Percentiles rank a stretch among this genome's conserved stretches.
These are phyloP conservation scores for Amphimallon solstitiale DNA, from an alignment of 2,888 invertebrate species.

Conservation along the genomic window DNA sequence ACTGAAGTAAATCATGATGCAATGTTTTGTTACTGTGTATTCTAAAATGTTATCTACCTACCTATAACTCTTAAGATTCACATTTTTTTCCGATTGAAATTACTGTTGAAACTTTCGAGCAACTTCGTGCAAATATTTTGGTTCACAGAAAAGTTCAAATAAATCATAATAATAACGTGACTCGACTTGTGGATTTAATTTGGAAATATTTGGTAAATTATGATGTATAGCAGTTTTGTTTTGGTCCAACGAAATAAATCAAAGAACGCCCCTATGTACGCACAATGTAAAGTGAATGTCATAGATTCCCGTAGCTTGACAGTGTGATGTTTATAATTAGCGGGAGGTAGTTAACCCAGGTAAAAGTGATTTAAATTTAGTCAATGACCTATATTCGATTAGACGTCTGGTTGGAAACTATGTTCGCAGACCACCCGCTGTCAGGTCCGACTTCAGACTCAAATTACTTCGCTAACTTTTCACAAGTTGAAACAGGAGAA, in stretches of 20 bases:
- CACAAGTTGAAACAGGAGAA: not conserved
- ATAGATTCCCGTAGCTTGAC: slow-evolving; percentile 49
- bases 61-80: no score
- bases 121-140: not conserved
- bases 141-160: not conserved
- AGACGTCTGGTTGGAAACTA: slow-evolving; percentile 44
- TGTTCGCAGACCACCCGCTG: slow-evolving; percentile 35
- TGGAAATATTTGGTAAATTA: slow-evolving; percentile 15
- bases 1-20: no score
- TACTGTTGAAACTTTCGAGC: not conserved
- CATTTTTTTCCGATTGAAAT: no score
- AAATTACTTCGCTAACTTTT: slow-evolving; percentile 4
- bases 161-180: not conserved
- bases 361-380: slow-evolving; percentile 62
- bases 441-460: slow-evolving; percentile 18
- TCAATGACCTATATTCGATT: slow-evolving; percentile 59
- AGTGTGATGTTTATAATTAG: slow-evolving; percentile 54
- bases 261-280: slow-evolving; percentile 1
- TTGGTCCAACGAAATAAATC: slow-evolving; percentile 12
- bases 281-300: slow-evolving; percentile 35
- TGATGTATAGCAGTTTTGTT: slow-evolving; percentile 10
- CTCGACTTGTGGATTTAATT: not conserved
- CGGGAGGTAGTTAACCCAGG: slow-evolving; percentile 62
- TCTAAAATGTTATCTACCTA: no score
- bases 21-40: no score